phyloP scores from a whole-genome alignment of 2,888 invertebrate species.

The Plagodis dolabraria region DNA sequence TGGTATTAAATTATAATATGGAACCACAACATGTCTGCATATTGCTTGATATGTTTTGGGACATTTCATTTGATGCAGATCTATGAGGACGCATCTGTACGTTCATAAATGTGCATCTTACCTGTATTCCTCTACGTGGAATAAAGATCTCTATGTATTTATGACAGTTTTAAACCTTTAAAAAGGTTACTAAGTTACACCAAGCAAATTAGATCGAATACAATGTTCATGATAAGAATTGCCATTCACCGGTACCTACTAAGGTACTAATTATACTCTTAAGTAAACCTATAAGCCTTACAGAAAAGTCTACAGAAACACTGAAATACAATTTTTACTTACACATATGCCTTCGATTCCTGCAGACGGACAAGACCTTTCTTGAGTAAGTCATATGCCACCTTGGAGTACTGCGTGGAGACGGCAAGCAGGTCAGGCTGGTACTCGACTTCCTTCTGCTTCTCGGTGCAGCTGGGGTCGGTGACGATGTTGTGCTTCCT shows the following conservation, averaged over 20 bases:
- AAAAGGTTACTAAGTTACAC: too few species aligned
- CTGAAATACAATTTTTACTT: slow-evolving; percentile 50
- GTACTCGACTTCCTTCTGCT: slow-evolving; percentile 69
- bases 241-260: slow-evolving; percentile 5
- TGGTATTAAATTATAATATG: too few species aligned
- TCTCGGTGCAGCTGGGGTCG: slow-evolving; percentile 62
- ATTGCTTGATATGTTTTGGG: too few species aligned
- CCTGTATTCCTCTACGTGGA: too few species aligned
- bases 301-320: neutral
- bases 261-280: neutral
- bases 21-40: too few species aligned
- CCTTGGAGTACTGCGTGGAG: slow-evolving; percentile 76
- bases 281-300: neutral
- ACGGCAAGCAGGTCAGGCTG: slow-evolving; percentile 78
- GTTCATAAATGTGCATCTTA: too few species aligned
- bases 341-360: slow-evolving; percentile 80
- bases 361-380: slow-evolving; percentile 62
- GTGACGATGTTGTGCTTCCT: slow-evolving; percentile 74
- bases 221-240: slow-evolving; percentile 2
- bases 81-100: too few species aligned
- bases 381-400: slow-evolving; percentile 68
- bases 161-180: too few species aligned
- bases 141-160: too few species aligned
- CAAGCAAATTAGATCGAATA: neutral
- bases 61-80: too few species aligned